These are phyloP conservation scores for Corythoichthys intestinalis DNA, from an alignment of 2,113 vertebrate genomes.

Conservation along the genomic window DNA sequence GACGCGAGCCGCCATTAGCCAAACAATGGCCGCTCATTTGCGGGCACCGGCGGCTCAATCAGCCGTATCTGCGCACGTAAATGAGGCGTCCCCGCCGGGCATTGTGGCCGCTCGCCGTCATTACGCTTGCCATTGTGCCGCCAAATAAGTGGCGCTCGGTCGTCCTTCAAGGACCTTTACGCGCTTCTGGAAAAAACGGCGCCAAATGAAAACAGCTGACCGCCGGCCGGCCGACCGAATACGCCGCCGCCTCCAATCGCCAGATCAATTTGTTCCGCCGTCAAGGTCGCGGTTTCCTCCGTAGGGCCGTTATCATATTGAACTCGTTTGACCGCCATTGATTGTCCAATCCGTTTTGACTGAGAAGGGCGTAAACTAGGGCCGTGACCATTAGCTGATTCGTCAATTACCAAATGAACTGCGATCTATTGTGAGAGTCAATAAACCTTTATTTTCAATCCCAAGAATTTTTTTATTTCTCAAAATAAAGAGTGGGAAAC, in stretches of 20 bases:
- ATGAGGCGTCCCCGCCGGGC: neutral
- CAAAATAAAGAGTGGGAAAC: too few relatives aligned
- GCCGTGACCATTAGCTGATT: too few relatives aligned
- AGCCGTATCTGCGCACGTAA: neutral
- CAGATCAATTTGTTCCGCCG: neutral
- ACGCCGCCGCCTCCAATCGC: neutral
- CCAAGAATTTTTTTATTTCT: too few relatives aligned
- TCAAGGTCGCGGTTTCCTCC: too few relatives aligned
- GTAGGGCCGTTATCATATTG: too few relatives aligned
- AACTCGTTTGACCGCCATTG: neutral
- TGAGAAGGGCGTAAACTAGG: too few relatives aligned
- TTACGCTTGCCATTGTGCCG: neutral
- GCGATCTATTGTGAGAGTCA: too few relatives aligned
- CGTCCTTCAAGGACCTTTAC: neutral
- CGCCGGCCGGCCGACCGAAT: too few relatives aligned
- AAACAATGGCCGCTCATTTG: constrained; percentile 8
- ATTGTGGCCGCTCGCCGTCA: neutral
- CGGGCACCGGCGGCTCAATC: neutral
- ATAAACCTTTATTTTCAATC: too few relatives aligned
- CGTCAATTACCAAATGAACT: too few relatives aligned
- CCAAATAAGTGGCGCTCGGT: neutral
- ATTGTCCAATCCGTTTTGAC: neutral
- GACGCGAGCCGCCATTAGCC: neutral
- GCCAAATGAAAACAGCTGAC: neutral
- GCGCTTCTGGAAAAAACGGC: neutral